Evolutionary conservation across 23 tunicate genomes (phyloP).

Genomic region (Halocynthia roretzi): DNA sequence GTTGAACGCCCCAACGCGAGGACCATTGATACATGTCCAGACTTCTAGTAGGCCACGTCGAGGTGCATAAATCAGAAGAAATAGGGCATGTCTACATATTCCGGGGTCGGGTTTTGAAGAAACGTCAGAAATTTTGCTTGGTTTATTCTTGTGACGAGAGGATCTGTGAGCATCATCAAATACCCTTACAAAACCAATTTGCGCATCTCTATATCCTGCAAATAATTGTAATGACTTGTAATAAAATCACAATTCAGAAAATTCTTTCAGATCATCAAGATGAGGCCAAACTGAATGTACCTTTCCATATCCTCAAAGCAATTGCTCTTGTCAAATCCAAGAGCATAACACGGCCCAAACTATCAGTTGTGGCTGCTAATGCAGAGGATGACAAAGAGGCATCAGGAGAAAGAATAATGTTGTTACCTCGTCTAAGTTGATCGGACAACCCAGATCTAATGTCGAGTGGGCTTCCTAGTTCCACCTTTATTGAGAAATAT

Average conservation of each 20-base stretch:
- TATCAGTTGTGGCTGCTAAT: slow-evolving; percentile 72
- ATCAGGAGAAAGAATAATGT: slow-evolving; percentile 65
- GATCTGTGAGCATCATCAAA: slow-evolving; percentile 28
- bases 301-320: slow-evolving; percentile 93
- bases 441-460: slow-evolving; percentile 67
- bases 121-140: not conserved
- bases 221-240: not conserved
- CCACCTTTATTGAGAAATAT: slow-evolving; percentile 17
- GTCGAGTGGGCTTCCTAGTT: slow-evolving; percentile 43
- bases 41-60: slow-evolving; percentile 81
- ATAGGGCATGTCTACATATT: slow-evolving; percentile 32
- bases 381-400: slow-evolving; percentile 24
- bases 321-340: slow-evolving; percentile 43
- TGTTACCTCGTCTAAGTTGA: slow-evolving; percentile 25
- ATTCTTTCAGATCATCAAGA: not conserved
- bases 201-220: slow-evolving; percentile 88
- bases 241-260: not conserved
- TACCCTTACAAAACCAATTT: slow-evolving; percentile 57
- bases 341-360: slow-evolving; percentile 71
- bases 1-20: slow-evolving; percentile 89
- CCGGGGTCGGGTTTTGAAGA: slow-evolving; percentile 5
- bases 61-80: slow-evolving; percentile 87
- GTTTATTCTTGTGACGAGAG: not conserved
- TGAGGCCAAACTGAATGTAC: slow-evolving; percentile 15
- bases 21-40: slow-evolving; percentile 90